phyloP scores from a whole-genome alignment of 2,888 invertebrate genomes.

The Coleophora flavipennella region DNA sequence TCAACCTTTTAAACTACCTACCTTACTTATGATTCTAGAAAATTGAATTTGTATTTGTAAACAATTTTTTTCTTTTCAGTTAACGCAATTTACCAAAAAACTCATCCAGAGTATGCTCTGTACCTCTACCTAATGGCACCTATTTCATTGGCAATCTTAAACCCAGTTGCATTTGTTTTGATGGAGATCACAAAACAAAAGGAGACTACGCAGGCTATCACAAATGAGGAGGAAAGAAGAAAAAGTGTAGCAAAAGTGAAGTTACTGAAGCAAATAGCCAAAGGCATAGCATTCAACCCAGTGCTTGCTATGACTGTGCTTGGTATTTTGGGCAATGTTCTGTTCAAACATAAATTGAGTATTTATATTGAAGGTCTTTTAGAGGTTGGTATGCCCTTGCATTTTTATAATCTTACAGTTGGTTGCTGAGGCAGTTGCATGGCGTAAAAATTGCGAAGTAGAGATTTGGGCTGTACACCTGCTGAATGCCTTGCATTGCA shows the following conservation, averaged over 20 bases:
- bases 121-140: conserved; percentile 96
- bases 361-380: conserved; percentile 81
- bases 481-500: too few species aligned
- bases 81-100: conserved; percentile 85
- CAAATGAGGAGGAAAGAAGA: conserved; percentile 23
- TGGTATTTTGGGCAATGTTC: conserved; percentile 88
- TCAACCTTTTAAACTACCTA: too few species aligned
- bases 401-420: too few species aligned
- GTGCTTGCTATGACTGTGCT: conserved; percentile 93
- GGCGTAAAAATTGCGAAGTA: too few species aligned
- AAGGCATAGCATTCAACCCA: conserved; percentile 89
- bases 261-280: conserved; percentile 63
- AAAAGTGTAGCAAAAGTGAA: conserved; percentile 39
- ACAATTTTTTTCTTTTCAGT: conserved; percentile 67
- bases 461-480: too few species aligned
- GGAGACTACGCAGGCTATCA: conserved; percentile 29
- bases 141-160: conserved; percentile 91
- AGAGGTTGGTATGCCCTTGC: conserved; percentile 56
- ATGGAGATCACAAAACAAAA: conserved; percentile 85
- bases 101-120: conserved; percentile 91
- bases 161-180: conserved; percentile 91
- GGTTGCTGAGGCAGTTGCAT: too few species aligned
- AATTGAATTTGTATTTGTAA: too few species aligned
- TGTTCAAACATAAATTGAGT: conserved; percentile 85
- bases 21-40: too few species aligned